Base-by-base conservation (phyloP, 1,140 invertebrate genomes). In the Ceratosolen fusciceps region DNA sequence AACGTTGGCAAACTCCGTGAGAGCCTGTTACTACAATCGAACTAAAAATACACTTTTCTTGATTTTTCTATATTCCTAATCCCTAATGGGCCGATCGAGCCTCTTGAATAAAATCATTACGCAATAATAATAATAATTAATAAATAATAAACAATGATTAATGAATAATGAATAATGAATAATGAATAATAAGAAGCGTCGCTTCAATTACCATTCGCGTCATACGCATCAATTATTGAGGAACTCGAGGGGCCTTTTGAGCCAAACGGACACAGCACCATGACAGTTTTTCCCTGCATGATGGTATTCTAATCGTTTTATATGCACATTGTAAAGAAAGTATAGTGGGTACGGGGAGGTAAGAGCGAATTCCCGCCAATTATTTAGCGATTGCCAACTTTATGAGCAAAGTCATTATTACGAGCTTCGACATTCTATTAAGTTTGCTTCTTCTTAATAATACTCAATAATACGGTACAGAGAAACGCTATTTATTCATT, bases 231-330 rank as follows among this genome's bases (percentile, higher is more conserved):
- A 34, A 68, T 10, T n/a, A n/a, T 76, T 39, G 60, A 29, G 62
- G 77, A 70, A 74, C 60, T 37, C n/a, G 65, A 24, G n/a, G n/a
- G n/a, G n/a, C n/a, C n/a, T n/a, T n/a, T n/a, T n/a, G n/a, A 67
- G 47, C 52, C 68, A 70, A 72, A 72, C 62, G 77, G 73, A 67
- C 54, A 2, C 39, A 74, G 77, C 71, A 79, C 58, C 24, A 26
- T 74, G 60, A 49, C 65, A 39, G 62, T 56, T 74, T 47, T 76
- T 62, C 31, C 43, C 56, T 79, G 77, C 77, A 79, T 79, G 77
- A 24, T 73, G 29, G 26, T 24, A 52, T 39, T n/a, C 4, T 26
- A 52, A 0, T 62, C 7, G 21, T 62, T 74, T 62, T 31, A 62
- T 74, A 62, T 49, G 39, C 58, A 56, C 21, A 56, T 58, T 39